These are phyloP conservation scores for Schlechtendalia chinensis DNA, from an alignment of 1,140 invertebrate species.

Conservation along the genomic window DNA sequence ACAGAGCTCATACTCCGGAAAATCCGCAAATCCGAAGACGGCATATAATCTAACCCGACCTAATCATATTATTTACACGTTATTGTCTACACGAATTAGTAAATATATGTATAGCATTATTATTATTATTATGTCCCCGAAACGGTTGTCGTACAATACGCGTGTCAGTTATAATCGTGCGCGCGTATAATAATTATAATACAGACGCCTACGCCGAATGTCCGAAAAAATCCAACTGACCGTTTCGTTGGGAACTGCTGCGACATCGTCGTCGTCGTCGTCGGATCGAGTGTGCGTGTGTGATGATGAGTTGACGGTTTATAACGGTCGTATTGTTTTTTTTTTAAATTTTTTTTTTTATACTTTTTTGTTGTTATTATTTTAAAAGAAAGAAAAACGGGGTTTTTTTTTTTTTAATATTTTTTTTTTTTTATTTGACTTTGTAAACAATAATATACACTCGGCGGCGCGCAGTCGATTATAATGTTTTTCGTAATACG, in stretches of 20 bases:
- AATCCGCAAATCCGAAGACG: no score
- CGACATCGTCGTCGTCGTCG: neutral
- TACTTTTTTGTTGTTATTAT: no score
- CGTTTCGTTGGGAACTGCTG: neutral
- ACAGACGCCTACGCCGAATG: neutral
- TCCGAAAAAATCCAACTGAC: conserved; percentile 27
- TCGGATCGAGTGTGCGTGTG: conserved; percentile 11
- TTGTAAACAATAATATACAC: conserved; percentile 39
- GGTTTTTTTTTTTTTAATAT: no score
- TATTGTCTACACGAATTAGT: neutral
- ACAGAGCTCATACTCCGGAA: no score
- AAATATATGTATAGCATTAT: neutral
- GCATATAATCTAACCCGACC: no score
- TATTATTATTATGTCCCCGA: neutral
- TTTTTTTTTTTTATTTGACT: neutral
- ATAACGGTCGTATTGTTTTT: conserved; percentile 18
- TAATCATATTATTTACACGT: neutral
- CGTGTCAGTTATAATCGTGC: conserved; percentile 22
- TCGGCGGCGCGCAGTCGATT: neutral
- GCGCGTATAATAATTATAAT: conserved; percentile 22
- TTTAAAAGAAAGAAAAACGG: neutral
- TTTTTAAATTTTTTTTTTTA: no score
- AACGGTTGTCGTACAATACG: neutral
- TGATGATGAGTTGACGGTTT: conserved; percentile 41
- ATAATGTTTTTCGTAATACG: neutral